A percentile compares a stretch with the other conserved stretches of the same genome.
These are phyloP conservation scores for Hyalella azteca DNA, from an alignment of 2,888 invertebrate species.

Conservation along the genomic window DNA sequence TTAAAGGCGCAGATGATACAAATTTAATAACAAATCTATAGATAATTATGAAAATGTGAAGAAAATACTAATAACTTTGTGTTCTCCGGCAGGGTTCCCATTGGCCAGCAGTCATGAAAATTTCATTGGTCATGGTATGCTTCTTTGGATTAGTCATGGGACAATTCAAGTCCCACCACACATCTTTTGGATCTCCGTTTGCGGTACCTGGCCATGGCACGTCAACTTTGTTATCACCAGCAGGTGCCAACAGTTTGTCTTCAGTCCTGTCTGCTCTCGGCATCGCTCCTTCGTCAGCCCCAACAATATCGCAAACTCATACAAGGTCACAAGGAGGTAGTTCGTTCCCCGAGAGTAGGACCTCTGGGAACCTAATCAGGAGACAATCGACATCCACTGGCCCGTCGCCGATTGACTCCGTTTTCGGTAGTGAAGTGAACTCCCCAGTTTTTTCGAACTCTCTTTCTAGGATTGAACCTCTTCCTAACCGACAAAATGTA, in stretches of 20 bases:
- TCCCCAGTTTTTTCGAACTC: background rate
- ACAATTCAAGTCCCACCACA: background rate
- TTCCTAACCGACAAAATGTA: background rate
- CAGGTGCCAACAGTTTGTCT: background rate
- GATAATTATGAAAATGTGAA: too few relatives aligned
- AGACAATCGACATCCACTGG: background rate
- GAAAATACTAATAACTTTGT: too few relatives aligned
- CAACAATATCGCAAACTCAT: background rate
- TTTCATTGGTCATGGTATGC: too few relatives aligned
- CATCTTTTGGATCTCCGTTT: background rate
- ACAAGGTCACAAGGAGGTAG: background rate
- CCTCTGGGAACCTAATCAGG: background rate
- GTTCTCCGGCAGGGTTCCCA: too few relatives aligned
- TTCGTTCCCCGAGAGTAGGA: background rate
- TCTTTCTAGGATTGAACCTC: slow-evolving; percentile 6
- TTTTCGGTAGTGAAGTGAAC: background rate
- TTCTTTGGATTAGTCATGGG: too few relatives aligned
- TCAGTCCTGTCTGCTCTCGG: background rate
- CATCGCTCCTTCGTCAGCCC: background rate
- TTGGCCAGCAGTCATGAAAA: too few relatives aligned
- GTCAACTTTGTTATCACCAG: background rate
- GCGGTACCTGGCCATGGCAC: background rate
- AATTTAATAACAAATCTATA: too few relatives aligned
- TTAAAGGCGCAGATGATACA: too few relatives aligned
- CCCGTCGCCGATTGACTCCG: background rate